Conservation (phyloP, 2,113 vertebrate genomes). For the Podocnemis expansa region DNA sequence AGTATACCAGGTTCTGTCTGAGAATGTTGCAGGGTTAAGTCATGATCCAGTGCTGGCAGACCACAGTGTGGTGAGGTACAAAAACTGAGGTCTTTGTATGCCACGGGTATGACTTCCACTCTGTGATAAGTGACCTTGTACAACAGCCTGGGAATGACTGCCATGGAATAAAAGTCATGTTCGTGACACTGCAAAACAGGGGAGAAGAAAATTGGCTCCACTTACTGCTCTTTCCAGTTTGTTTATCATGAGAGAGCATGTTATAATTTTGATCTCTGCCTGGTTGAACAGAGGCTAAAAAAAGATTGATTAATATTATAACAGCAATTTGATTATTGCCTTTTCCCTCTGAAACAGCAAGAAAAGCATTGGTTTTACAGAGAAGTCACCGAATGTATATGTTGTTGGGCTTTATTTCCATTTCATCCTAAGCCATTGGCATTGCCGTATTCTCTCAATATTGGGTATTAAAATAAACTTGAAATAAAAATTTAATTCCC, state of each 20-base stretch:
- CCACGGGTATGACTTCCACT: neutral
- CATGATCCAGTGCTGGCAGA: neutral
- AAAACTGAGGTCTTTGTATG: accelerated
- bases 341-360: slow-evolving; percentile 4
- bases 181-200: neutral
- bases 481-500: slow-evolving; percentile 18
- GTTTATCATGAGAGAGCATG: neutral
- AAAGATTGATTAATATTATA: neutral
- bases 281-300: neutral
- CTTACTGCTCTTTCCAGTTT: neutral
- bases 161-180: neutral
- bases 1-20: neutral
- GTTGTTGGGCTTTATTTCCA: slow-evolving; percentile 6
- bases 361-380: neutral
- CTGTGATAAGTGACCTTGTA: neutral
- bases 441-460: neutral
- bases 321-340: neutral
- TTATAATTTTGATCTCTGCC: neutral
- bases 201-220: slow-evolving; percentile 5
- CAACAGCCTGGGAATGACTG: neutral
- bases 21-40: accelerated
- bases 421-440: neutral
- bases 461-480: neutral
- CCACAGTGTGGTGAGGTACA: neutral
- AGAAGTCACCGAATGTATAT: neutral